Percentiles rank a stretch among this genome's conserved stretches.
These are phyloP conservation scores for Nannospalax galili DNA, from an alignment of 2,113 vertebrate genomes.

Conservation along the genomic window DNA sequence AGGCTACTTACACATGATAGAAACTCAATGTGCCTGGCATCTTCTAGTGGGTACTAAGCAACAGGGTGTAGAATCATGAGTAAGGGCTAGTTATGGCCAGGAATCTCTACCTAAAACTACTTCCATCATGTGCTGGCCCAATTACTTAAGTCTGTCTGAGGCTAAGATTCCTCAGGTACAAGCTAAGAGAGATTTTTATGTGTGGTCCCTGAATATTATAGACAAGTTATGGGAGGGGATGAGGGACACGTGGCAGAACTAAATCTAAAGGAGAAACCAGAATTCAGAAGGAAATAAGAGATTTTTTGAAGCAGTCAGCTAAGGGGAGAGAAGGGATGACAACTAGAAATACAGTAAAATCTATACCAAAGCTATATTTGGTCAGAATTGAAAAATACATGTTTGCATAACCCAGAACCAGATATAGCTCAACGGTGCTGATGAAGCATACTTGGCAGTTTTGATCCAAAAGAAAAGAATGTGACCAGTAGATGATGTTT, in stretches of 20 bases:
- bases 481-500: neutral
- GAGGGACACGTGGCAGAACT: neutral
- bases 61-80: fast-evolving
- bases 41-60: neutral
- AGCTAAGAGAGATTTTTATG: neutral
- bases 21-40: neutral
- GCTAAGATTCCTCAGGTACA: neutral
- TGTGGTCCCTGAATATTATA: neutral
- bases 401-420: neutral
- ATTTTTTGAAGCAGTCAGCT: neutral
- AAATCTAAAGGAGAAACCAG: neutral
- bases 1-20: neutral
- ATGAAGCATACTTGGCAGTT: neutral
- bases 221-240: too few relatives aligned
- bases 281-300: neutral
- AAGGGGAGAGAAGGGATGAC: neutral
- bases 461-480: neutral
- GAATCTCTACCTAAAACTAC: neutral
- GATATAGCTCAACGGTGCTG: neutral
- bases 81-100: neutral
- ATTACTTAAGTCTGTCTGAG: neutral
- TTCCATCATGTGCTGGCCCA: too few relatives aligned
- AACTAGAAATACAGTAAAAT: neutral
- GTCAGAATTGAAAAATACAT: neutral
- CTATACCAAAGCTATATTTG: neutral